Conservation (phyloP, 2,797 vertebrate species). For the Manis crassicaudata region DNA sequence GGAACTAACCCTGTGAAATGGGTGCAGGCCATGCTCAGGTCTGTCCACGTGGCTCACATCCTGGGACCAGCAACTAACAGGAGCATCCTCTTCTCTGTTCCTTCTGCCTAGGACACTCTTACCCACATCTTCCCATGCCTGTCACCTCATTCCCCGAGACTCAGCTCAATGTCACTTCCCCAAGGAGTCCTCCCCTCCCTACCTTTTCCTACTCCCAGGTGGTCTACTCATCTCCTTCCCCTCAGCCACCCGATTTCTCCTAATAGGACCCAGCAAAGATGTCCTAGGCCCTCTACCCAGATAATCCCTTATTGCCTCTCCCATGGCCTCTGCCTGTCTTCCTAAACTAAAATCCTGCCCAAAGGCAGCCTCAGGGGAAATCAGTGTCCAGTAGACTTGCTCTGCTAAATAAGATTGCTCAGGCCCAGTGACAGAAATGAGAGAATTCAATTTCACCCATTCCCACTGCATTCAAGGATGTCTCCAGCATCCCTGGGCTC, state of each 20-base stretch:
- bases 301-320: neutral
- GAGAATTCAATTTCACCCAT: neutral
- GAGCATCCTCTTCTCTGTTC: neutral
- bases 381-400: accelerated
- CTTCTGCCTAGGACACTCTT: neutral
- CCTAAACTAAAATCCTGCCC: neutral
- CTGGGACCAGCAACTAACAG: neutral
- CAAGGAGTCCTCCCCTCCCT: neutral
- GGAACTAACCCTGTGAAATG: neutral
- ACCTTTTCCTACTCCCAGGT: neutral
- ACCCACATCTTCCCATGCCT: neutral
- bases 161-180: neutral
- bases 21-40: neutral
- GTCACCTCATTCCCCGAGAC: neutral
- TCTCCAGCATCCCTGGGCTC: accelerated
- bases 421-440: neutral
- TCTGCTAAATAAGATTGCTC: neutral
- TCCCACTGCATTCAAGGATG: neutral
- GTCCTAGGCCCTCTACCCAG: neutral
- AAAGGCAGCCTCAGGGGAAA: neutral
- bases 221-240: neutral
- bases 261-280: neutral
- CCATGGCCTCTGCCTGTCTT: neutral
- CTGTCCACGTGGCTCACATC: neutral
- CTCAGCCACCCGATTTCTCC: neutral